phyloP scores from a whole-genome alignment of 2,113 vertebrate genomes.

The Leptobrachium leishanense region DNA sequence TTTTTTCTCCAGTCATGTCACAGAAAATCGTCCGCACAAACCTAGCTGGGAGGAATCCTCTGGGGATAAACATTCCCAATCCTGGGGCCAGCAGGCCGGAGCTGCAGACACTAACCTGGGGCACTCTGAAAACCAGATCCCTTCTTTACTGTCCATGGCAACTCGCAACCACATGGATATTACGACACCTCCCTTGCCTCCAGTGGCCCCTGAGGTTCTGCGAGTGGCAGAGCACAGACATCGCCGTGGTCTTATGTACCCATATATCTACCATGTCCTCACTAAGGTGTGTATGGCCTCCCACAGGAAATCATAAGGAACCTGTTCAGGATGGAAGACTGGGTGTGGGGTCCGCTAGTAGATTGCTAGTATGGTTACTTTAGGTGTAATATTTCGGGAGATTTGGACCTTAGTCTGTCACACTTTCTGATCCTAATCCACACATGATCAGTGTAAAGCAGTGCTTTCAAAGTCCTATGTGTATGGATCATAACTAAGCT shows the following conservation, averaged over 20 bases:
- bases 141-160: conserved; percentile 88
- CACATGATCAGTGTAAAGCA: too few relatives aligned
- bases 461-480: too few relatives aligned
- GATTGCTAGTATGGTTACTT: too few relatives aligned
- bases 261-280: conserved; percentile 88
- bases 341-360: too few relatives aligned
- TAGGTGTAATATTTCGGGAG: too few relatives aligned
- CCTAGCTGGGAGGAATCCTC: conserved; percentile 73
- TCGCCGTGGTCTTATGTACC: conserved; percentile 88
- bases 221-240: conserved; percentile 88
- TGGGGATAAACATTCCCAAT: conserved; percentile 52
- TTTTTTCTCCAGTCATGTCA: conserved; percentile 69
- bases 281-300: conserved; percentile 74
- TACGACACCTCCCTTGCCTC: conserved; percentile 86
- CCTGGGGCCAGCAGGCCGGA: conserved; percentile 58
- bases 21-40: conserved; percentile 71
- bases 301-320: too few relatives aligned
- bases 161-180: conserved; percentile 91
- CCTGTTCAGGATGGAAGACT: too few relatives aligned
- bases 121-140: conserved; percentile 80
- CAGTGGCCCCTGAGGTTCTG: conserved; percentile 86
- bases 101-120: conserved; percentile 65
- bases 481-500: too few relatives aligned
- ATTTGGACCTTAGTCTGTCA: not conserved
- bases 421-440: not conserved